phyloP scores from a whole-genome alignment of 2,797 vertebrate species.

The Tangara arthus region DNA sequence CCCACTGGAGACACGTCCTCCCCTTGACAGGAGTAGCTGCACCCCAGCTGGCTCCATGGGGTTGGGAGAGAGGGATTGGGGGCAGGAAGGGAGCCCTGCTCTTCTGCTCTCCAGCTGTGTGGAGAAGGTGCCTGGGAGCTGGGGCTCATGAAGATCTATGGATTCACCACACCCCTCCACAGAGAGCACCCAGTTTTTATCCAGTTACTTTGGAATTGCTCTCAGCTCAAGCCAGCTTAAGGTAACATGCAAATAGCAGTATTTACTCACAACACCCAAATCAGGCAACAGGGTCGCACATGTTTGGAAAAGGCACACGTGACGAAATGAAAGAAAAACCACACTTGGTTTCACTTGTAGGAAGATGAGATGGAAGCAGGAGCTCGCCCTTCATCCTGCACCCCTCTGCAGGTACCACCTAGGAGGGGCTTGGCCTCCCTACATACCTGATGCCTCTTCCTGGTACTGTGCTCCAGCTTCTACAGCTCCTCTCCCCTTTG shows the following conservation, averaged over 20 bases:
- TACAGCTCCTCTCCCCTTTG: neutral
- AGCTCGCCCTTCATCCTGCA: neutral
- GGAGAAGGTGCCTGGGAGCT: neutral
- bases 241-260: conserved; percentile 38
- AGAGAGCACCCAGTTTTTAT: accelerated
- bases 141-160: neutral
- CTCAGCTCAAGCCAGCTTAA: conserved; percentile 6
- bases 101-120: neutral
- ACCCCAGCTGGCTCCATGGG: neutral
- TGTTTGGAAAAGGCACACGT: conserved; percentile 30
- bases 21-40: neutral
- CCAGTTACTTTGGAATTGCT: conserved; percentile 3
- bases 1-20: accelerated
- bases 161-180: accelerated
- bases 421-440: neutral
- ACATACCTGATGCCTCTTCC: neutral
- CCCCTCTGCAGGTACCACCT: neutral
- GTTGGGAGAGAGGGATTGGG: neutral
- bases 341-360: neutral
- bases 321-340: conserved; percentile 60
- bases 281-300: neutral
- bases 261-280: conserved; percentile 49
- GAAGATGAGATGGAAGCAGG: neutral
- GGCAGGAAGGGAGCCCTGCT: accelerated
- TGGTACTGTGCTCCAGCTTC: neutral